Evolutionary conservation across 2,888 invertebrate genomes (phyloP), one percentile per base, ranked within the genome.

Genomic region (Drosophila suboccidentalis): DNA sequence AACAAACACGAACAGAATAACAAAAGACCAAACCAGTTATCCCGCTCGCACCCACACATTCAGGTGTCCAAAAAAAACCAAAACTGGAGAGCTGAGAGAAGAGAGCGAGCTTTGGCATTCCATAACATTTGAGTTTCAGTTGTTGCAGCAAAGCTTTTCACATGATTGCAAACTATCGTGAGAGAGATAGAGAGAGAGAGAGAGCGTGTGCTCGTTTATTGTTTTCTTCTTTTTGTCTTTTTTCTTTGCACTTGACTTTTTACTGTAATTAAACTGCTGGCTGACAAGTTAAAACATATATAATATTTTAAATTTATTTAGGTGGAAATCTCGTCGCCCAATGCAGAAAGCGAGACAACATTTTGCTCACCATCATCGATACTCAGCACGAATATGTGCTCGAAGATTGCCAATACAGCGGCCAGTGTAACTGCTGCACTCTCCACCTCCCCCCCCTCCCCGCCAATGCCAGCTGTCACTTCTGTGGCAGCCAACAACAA

Each of bases 261-360:
- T 22, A 26, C 39, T 41, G n/a, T 54, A 44, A 50, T 64, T 50
- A 57, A 36, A 22, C 19, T 32, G 36, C 44, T 43, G 49, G 39
- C 43, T 32, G 64, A 59, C 34, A 49, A 49, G 47, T 44, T 70
- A 17, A 38, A 43, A 39, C n/a, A n/a, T 34, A 19, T 19, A 19
- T 41, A 32, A 43, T 55, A 57, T 43, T 34, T 47, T 0, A 54
- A 54, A 60, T 58, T 41, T 53, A 17, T 11, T 36, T 60, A 93
- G 93, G 93, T 93, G 66, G 93, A 93, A 89, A 92, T 93, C 53
- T 92, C 93, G 53, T 93, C 93, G 41, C 93, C 93, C 78, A 93
- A 92, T 91, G 92, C 93, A 68, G 93, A 93, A 81, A 91, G 89
- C 68, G 93, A 93, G 78, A 92, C 91, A 66, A 92, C 92, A 75